Conservation (phyloP, 2,113 vertebrate genomes). For the Felis catus region F.catus_Fca126_mat1.0 CM031415.1:17564501-17565000, state of each 20-base stretch:
- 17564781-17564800: background rate
- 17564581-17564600: background rate
- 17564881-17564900: background rate
- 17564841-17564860: background rate
- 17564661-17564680: background rate
- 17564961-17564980: background rate
- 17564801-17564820: background rate
- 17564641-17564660: background rate
- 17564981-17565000: background rate
- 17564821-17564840: fast-evolving
- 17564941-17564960: background rate
- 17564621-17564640: background rate
- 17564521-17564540: background rate
- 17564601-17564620: background rate
- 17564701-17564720: too few relatives aligned
- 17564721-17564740: background rate
- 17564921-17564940: background rate
- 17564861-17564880: background rate
- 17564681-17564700: background rate
- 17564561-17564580: background rate
- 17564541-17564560: background rate
- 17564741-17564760: background rate
- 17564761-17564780: background rate
- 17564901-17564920: background rate
- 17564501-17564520: background rate